These are phyloP conservation scores for Hypomesus transpacificus DNA, from an alignment of 2,113 vertebrate species.

Conservation along the genomic window DNA sequence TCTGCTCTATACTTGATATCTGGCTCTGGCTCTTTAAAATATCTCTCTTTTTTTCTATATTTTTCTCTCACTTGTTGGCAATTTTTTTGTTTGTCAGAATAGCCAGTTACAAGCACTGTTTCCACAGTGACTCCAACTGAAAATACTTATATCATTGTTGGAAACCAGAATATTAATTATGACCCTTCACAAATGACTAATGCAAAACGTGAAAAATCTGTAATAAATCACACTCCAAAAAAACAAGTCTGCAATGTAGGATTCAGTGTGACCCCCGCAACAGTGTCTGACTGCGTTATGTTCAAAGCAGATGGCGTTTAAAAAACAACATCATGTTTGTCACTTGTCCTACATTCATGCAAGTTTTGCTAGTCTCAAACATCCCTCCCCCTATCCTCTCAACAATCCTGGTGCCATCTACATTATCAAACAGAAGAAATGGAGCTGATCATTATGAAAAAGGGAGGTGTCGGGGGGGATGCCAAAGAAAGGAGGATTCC, in stretches of 20 bases:
- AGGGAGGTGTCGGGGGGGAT: neutral
- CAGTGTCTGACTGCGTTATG: too few species aligned
- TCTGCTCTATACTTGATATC: conserved; percentile 22
- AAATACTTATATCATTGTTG: too few species aligned
- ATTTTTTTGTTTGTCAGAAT: neutral
- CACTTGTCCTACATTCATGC: conserved; percentile 36
- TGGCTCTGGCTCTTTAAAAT: conserved; percentile 7
- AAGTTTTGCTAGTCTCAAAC: conserved; percentile 33
- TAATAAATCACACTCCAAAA: too few species aligned
- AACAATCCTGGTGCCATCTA: conserved; percentile 30
- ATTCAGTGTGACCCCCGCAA: too few species aligned
- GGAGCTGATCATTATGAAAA: conserved; percentile 26
- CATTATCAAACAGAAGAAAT: conserved; percentile 52
- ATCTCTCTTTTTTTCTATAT: conserved; percentile 49
- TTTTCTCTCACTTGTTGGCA: conserved; percentile 10
- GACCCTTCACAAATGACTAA: too few species aligned
- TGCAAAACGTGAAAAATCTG: too few species aligned
- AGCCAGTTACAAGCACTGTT: neutral
- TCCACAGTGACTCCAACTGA: too few species aligned
- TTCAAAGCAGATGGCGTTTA: neutral
- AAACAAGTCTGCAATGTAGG: too few species aligned
- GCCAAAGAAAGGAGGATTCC: neutral
- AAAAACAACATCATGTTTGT: conserved; percentile 26
- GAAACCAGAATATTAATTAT: too few species aligned
- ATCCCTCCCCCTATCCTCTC: conserved; percentile 6